Evolutionary conservation across 2,113 vertebrate genomes (phyloP).

Genomic region (Entelurus aequoreus): DNA sequence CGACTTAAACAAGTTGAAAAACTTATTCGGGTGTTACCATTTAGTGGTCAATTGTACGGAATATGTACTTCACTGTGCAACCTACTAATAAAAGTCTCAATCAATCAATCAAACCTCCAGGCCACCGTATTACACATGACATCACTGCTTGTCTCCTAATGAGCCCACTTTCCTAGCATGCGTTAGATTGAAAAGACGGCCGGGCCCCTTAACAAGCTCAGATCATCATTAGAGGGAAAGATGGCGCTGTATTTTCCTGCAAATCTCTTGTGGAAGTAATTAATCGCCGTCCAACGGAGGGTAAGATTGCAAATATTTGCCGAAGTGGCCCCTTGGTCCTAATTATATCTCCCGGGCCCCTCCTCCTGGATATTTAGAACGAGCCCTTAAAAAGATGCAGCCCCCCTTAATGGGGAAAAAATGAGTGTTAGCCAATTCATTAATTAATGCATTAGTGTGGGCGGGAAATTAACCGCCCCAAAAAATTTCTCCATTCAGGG

Average conservation of each 20-base stretch:
- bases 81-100: too few species aligned
- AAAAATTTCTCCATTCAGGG: constrained; percentile 78
- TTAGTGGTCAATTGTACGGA: too few species aligned
- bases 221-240: constrained; percentile 15
- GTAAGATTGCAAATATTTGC: constrained; percentile 84
- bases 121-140: constrained; percentile 8
- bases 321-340: constrained; percentile 92
- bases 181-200: constrained; percentile 50
- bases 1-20: too few species aligned
- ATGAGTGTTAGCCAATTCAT: constrained; percentile 93
- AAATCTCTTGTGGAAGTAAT: constrained; percentile 81
- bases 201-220: constrained; percentile 34
- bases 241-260: constrained; percentile 48
- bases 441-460: constrained; percentile 94
- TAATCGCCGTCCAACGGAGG: constrained; percentile 81
- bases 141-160: constrained; percentile 42
- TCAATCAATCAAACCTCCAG: too few species aligned
- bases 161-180: constrained; percentile 32
- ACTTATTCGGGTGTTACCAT: too few species aligned
- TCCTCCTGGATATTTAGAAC: constrained; percentile 96
- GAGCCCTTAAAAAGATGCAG: constrained; percentile 76
- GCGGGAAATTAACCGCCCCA: constrained; percentile 96
- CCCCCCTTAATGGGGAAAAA: constrained; percentile 79
- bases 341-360: constrained; percentile 92
- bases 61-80: too few species aligned